A percentile compares a stretch with the other conserved stretches of the same genome.
These are phyloP conservation scores for Boloria selene DNA, from an alignment of 2,888 invertebrate species.

Conservation along the genomic window DNA sequence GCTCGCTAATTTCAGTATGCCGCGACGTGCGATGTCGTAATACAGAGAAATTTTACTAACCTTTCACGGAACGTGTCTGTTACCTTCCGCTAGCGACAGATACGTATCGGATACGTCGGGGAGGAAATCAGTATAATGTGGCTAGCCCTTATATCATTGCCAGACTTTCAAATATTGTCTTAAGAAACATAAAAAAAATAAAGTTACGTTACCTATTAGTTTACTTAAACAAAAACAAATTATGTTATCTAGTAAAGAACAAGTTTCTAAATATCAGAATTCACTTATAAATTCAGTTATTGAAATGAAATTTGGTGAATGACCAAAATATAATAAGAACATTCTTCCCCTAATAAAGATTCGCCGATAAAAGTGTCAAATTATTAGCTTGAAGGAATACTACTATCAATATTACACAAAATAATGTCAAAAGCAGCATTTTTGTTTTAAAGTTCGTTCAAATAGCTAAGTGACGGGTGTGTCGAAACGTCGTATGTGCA, in stretches of 20 bases:
- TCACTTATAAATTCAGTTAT: too few relatives aligned
- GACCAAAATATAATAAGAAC: too few relatives aligned
- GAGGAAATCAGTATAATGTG: conserved; percentile 32
- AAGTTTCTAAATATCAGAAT: too few relatives aligned
- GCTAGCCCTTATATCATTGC: background rate
- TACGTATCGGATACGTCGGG: conserved; percentile 17
- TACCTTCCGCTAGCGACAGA: conserved; percentile 57
- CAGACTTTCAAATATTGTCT: background rate
- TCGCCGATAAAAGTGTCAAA: too few relatives aligned
- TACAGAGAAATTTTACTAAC: conserved; percentile 65
- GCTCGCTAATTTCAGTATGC: conserved; percentile 67
- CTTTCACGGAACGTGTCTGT: conserved; percentile 60
- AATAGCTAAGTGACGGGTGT: conserved; percentile 55
- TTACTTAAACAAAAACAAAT: too few relatives aligned
- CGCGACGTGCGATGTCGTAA: conserved; percentile 62
- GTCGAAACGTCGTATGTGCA: conserved; percentile 52
- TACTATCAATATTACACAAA: conserved; percentile 63
- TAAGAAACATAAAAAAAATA: background rate
- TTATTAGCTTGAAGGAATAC: conserved; percentile 49
- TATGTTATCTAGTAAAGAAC: too few relatives aligned
- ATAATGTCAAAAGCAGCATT: conserved; percentile 37
- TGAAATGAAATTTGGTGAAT: too few relatives aligned
- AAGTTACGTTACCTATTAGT: too few relatives aligned
- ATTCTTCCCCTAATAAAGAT: too few relatives aligned
- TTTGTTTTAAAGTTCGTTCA: conserved; percentile 53